Base-by-base conservation (phyloP, 2,113 vertebrate genomes). In the Chaenogobius annularis region DNA sequence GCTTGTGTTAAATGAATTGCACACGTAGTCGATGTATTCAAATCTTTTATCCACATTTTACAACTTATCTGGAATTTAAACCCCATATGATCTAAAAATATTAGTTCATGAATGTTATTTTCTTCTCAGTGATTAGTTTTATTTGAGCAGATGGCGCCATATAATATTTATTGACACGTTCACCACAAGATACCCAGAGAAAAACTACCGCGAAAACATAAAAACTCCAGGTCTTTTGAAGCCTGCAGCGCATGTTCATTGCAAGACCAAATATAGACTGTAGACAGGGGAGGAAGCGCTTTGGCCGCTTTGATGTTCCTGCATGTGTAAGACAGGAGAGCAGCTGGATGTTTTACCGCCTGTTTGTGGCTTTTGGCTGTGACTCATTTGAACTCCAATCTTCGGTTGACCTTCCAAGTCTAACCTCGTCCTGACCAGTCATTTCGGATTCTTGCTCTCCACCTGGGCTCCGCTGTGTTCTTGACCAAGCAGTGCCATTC, bases 301-400 rank as follows among this genome's bases (percentile, higher is more conserved):
- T 77, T 78, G 65, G 50, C 10, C 20, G 54, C 77, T 87, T 87
- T 89, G 83, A 85, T 80, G 70, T 70, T 77, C 46, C 17, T 66
- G 77, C 74, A 17, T 26, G 8, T 69, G 50, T 15, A 31, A 40
- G 11, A 52, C 40, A 61, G 65, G 22, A 26, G 46, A 15, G 40
- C 22, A 73, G 80, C 73, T 47, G 77, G 73, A 69, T 68, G 65
- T 75, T 72, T 54, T 73, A 73, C 65, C n/a, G 64, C 9, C 75
- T 58, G 68, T 61, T 65, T 87, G 86, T 83, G 83, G 82, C 82
- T 82, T 90, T 90, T 88, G 69, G 69, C 78, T 72, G 55, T 61
- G 58, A 74, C 56, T 67, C 68, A 64, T 83, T 83, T 81, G 76
- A 85, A 84, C 82, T 58, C 52, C 37, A 73, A 35, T 61, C 26